phyloP scores from a whole-genome alignment of 1,140 invertebrate genomes.

The Helicoverpa zea region DNA sequence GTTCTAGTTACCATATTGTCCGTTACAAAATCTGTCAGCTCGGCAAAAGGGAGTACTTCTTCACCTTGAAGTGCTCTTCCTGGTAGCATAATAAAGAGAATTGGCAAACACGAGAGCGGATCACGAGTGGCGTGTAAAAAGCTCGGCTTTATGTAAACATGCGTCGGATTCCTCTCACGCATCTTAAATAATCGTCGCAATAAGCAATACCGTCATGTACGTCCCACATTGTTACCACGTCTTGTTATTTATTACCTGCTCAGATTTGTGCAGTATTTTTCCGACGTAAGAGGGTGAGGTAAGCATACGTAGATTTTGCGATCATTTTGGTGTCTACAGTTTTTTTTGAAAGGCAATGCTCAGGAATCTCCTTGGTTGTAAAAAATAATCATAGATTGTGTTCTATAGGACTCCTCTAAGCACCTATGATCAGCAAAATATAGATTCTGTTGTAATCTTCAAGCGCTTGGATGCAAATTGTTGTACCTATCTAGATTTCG shows the following conservation, averaged over 20 bases:
- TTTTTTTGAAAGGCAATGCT: no score
- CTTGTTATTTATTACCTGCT: conserved; percentile 9
- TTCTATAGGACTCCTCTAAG: no score
- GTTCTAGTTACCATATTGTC: background rate
- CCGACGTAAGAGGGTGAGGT: no score
- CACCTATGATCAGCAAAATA: no score
- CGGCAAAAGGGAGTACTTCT: conserved; percentile 2
- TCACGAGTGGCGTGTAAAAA: conserved; percentile 27
- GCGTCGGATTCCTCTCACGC: conserved; percentile 30
- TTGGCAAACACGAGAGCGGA: conserved; percentile 32
- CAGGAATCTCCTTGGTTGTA: no score
- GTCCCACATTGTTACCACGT: conserved; percentile 17
- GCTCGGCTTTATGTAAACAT: conserved; percentile 39
- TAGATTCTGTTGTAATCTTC: no score
- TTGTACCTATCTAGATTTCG: no score
- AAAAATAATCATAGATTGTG: no score
- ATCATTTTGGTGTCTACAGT: no score
- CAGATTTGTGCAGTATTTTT: background rate
- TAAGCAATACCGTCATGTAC: conserved; percentile 12
- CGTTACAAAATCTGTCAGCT: conserved; percentile 18
- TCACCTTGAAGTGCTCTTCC: conserved; percentile 36
- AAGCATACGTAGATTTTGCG: no score
- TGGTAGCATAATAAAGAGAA: conserved; percentile 31
- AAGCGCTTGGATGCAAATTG: no score
- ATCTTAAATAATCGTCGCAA: background rate